Base-by-base conservation (phyloP, 2,113 vertebrate genomes). In the Dicentrarchus labrax region DNA sequence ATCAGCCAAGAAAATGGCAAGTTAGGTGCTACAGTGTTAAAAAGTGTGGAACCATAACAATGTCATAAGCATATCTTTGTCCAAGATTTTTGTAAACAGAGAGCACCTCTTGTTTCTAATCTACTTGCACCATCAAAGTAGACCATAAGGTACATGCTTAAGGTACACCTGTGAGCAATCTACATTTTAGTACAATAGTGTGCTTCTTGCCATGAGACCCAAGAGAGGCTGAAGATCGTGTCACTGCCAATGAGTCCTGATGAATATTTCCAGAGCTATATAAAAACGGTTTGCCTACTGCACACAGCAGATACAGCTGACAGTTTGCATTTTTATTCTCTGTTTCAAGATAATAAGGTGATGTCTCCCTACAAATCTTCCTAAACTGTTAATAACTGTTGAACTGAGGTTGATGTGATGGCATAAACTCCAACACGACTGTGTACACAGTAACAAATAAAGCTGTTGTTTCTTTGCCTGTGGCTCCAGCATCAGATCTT, bases 401-500 rank as follows among this genome's bases (percentile, higher is more conserved):
- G 11, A 67, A 15, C 54, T 53, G 19, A 57, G 62, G 66, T 21
- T 56, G 47, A 80, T 54, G 15, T 0, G 16, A 43, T n/a, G 10
- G 30, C 54, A 47, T 17, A 30, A 74, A 78, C 71, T 68, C 48
- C 47, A 47, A 62, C 82, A 80, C n/a, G 39, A 45, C 39, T 61
- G 54, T 57, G 6, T 54, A 16, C 17, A 50, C n/a, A 75, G 56
- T 7, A 71, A 53, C 51, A 81, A 83, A 81, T 47, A 78, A 71
- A 85, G 78, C 89, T 73, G 72, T 69, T 73, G 66, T 61, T 13
- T 78, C 78, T 57, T 47, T 50, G 83, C 88, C 83, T 21, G 64
- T 70, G 70, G 90, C 88, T 81, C 57, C 11, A 17, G 66, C 72
- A 45, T 76, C 60, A 80, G 59, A 74, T 87, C 53, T 22, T 57